Evolutionary conservation across 2,113 vertebrate species (phyloP), one percentile per base, ranked within the genome.

Genomic region (human): DNA sequence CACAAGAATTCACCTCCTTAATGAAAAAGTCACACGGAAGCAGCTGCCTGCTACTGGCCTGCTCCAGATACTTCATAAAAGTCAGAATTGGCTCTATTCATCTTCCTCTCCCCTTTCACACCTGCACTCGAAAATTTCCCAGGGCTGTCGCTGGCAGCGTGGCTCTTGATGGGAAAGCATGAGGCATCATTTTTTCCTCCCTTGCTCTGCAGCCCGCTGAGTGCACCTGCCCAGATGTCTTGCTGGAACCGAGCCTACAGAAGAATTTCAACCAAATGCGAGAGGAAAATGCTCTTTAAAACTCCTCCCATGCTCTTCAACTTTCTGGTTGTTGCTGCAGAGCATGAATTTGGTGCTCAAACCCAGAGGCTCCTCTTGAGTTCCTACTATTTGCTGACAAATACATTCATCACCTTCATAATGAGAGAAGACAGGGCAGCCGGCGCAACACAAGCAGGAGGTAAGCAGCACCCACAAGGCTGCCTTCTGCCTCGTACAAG

Each of bases 1-100:
- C 97, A 98, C 98, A 98, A 98, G 98, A 99, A 99, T 99, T 99
- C 99, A 98, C 99, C 98, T 98, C 98, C 99, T 99, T 99, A 99
- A 99, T 99, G 99, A 99, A 99, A 99, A 99, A 99, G 99, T 99
- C 99, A 99, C 99, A 99, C 98, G 95, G 98, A 95, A 97, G 95
- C 97, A 98, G 98, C 97, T 98, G 98, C 97, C 97, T 48, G 72
- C 97, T 96, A 80, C 97, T 0, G 14, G 88, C 70, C 96, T 92
- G 94, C 96, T 98, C 98, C 97, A 97, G 97, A 93, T 96, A 96
- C 98, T 97, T 96, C 98, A 97, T 97, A 97, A 98, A 98, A 98
- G 97, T 98, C 98, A 93, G 95, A 57, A 90, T 22, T 66, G 97
- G 97, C 98, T 95, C 97, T n/a, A 96, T 98, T 94, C 85, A 55